Evolutionary conservation across 2,888 invertebrate species (phyloP).

Genomic region (Drosophila kanekoi): DNA sequence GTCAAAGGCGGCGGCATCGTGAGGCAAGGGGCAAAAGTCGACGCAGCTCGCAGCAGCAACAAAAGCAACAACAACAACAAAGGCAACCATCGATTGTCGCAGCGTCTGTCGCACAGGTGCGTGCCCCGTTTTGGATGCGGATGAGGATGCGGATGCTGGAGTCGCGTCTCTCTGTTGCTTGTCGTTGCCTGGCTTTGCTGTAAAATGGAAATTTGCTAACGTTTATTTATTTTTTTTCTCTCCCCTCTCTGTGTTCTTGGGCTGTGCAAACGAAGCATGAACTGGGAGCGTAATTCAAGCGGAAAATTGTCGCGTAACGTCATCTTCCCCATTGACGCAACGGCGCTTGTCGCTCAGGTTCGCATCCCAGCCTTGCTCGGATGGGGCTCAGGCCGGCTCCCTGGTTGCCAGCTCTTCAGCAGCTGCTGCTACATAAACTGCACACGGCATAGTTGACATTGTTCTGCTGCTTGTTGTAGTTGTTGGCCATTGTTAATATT

Average conservation of each 20-base stretch:
- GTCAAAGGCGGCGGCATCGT: constrained; percentile 30
- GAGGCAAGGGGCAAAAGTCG: constrained; percentile 47
- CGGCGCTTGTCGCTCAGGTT: constrained; percentile 49
- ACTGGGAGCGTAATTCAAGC: constrained; percentile 82
- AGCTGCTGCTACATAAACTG: constrained; percentile 55
- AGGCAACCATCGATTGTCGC: constrained; percentile 66
- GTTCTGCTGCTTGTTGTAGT: constrained; percentile 44
- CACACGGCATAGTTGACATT: constrained; percentile 66
- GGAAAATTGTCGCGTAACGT: constrained; percentile 82
- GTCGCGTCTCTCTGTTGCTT: constrained; percentile 31
- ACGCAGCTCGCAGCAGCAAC: constrained; percentile 39
- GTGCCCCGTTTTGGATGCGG: constrained; percentile 44
- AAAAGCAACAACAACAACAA: constrained; percentile 40
- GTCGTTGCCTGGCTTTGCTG: constrained; percentile 56
- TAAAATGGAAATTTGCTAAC: constrained; percentile 79
- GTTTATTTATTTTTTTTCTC: constrained; percentile 70
- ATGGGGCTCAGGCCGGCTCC: constrained; percentile 18
- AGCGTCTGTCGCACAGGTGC: constrained; percentile 67
- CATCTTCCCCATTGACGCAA: constrained; percentile 71
- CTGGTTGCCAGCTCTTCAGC: constrained; percentile 8
- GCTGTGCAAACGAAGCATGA: constrained; percentile 82
- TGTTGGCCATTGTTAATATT: constrained; percentile 72
- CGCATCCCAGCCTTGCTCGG: constrained; percentile 11
- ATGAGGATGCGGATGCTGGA: constrained; percentile 29
- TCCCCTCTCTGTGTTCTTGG: constrained; percentile 36